Base-by-base conservation (phyloP, 1,140 invertebrate genomes). In the Papilio polyxenes region DNA sequence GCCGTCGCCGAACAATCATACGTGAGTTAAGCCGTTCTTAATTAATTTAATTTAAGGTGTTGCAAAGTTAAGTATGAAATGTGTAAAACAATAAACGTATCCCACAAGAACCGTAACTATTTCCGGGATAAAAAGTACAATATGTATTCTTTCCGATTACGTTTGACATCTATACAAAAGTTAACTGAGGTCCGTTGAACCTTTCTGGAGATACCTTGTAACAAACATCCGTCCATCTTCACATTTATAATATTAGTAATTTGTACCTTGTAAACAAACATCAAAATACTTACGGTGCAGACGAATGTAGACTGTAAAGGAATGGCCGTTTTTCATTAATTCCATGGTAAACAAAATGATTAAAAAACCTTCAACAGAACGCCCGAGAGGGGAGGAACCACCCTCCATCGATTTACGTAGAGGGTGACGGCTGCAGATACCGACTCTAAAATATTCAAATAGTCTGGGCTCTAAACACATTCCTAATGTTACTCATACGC, bases 391-490 rank as follows among this genome's bases (percentile, higher is more conserved):
- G 79, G 87, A 86, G 85, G 83, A 86, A 82, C 85, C 82, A 81
- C 83, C 89, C 87, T 72, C 85, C 84, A 86, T 89, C 86, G 88
- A 89, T 90, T 88, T 88, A 86, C 48, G 65, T 44, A 59, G 77
- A 56, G 75, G 76, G 81, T 74, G 85, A 81, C 77, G 75, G 62
- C 40, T 59, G 77, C 80, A 85, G 87, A 89, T 89, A 87, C 44
- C 75, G 86, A 88, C 82, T 85, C 82, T 87, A 85, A 88, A 91
- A 90, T 89, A 91, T 90, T 91, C 89, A 89, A 91, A 90, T 88
- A 87, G 87, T 88, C 85, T 85, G 82, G 82, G 82, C 83, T 87
- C 88, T 87, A 83, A 90, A 88, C 85, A 88, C 86, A 88, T 85
- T 75, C 65, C 77, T 82, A 82, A 88, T 86, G 84, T 81, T 82